Percentiles rank a stretch among this genome's conserved stretches.
Conservation (phyloP, 1,140 invertebrate genomes). For the Globodera ellingtonae region DNA sequence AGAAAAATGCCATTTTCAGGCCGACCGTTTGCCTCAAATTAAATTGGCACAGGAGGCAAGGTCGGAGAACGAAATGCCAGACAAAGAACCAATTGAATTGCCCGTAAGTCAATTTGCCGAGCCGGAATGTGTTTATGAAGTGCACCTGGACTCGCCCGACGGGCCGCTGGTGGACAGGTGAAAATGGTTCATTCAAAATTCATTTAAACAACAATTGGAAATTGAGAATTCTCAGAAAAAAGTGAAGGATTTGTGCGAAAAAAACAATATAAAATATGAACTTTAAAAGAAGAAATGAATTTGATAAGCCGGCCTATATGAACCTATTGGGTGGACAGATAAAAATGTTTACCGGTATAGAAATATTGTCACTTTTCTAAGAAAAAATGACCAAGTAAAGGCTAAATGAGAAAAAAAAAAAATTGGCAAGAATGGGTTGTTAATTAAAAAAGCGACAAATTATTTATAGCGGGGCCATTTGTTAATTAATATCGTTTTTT, state of each 20-base stretch:
- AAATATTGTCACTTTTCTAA: background rate
- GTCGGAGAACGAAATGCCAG: background rate
- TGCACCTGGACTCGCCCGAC: constrained; percentile 10
- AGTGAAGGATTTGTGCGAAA: background rate
- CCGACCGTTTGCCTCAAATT: background rate
- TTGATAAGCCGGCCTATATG: background rate
- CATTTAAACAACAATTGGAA: too few relatives aligned
- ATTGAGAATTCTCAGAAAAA: background rate
- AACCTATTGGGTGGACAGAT: background rate
- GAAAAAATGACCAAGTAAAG: background rate
- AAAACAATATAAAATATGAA: constrained; percentile 4
- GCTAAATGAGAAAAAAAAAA: too few relatives aligned
- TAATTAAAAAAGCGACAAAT: too few relatives aligned
- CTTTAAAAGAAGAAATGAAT: background rate
- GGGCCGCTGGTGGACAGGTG: constrained; percentile 19
- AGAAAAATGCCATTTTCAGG: background rate
- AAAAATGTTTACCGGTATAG: background rate
- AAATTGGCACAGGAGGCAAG: background rate
- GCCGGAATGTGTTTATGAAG: constrained; percentile 43
- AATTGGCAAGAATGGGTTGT: too few relatives aligned
- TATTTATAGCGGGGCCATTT: too few relatives aligned
- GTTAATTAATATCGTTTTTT: too few relatives aligned
- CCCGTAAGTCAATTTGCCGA: constrained; percentile 48
- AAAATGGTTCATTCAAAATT: background rate
- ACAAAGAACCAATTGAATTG: constrained; percentile 26